Evolutionary conservation across 2,888 invertebrate genomes (phyloP), one percentile per base, ranked within the genome.

Genomic region (Lithophane ornitopus): DNA sequence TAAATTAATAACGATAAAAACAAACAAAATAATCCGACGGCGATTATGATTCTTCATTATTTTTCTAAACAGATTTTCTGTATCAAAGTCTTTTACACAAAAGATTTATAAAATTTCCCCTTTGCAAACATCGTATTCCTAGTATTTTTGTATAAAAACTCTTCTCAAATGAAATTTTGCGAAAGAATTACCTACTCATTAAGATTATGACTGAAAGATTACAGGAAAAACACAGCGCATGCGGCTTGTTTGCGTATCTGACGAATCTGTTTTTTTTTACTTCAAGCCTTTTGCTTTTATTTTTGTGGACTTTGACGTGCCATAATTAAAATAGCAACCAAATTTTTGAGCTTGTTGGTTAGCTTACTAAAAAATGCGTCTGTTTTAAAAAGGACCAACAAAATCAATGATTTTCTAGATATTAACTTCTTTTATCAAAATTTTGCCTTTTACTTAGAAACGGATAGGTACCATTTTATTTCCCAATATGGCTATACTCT

Each of bases 51-150:
- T 34, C 9, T 12, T 62, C 11, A 46, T 68, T 68, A 68, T 61
- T 56, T 76, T 76, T 28, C 8, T 46, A n/a, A 54, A 54, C 34
- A 19, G 46, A 54, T 76, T 68, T 54, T 62, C 19, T 39, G 2
- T 49, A 56, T 28, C 12, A 26, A 71, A 66, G 4, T 39, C 34
- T 67, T 44, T 54, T n/a, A 39, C 19, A 49, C 19, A 26, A 63
- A 46, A 49, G 3, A 44, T 70, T 58, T 34, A 49, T 44, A 41
- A 70, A 76, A 44, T 34, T 0, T 34, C 56, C n/a, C 2, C 19
- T 34, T 41, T 56, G 3, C 7, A 11, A 77, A 28, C 9, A 19
- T 41, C 4, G 19, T 16, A 0, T 75, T 61, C 52, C 6, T 19
- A 49, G 41, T 58, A 52, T 34, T 41, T 41, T 58, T 63, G 28